These are phyloP conservation scores for Atta texana DNA, from an alignment of 1,140 invertebrate genomes.

Conservation along the genomic window DNA sequence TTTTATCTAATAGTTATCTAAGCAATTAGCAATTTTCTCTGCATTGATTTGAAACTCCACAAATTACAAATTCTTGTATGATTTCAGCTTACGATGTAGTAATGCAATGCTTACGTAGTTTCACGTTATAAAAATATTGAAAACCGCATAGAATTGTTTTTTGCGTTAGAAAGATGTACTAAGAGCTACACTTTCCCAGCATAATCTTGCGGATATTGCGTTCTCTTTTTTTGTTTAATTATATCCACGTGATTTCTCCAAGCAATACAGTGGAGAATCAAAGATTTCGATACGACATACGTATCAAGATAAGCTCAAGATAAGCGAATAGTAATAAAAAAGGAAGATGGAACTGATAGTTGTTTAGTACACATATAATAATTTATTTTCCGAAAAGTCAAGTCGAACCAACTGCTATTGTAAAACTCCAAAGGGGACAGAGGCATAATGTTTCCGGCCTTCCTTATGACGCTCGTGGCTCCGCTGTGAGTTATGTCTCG, in stretches of 20 bases:
- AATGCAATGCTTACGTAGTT: background rate
- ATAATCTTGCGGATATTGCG: background rate
- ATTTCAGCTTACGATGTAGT: background rate
- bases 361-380: conserved; percentile 5
- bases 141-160: background rate
- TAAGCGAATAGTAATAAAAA: background rate
- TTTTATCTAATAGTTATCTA: background rate
- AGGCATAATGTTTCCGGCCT: conserved; percentile 15
- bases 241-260: conserved; percentile 33
- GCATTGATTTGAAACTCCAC: background rate
- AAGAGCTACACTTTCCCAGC: background rate
- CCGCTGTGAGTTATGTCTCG: conserved; percentile 47
- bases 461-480: conserved; percentile 22
- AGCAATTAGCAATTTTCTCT: background rate
- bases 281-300: conserved; percentile 24
- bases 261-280: background rate
- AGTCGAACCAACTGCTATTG: background rate
- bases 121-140: background rate
- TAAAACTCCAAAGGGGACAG: conserved; percentile 10
- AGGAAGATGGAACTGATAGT: conserved; percentile 22
- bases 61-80: background rate
- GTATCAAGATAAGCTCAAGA: conserved; percentile 49
- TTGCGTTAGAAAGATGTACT: background rate
- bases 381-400: conserved; percentile 24
- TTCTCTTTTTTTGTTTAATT: conserved; percentile 10